These are phyloP conservation scores for Hydropsyche betteni DNA, from an alignment of 2,888 invertebrate genomes.

Conservation along the genomic window DNA sequence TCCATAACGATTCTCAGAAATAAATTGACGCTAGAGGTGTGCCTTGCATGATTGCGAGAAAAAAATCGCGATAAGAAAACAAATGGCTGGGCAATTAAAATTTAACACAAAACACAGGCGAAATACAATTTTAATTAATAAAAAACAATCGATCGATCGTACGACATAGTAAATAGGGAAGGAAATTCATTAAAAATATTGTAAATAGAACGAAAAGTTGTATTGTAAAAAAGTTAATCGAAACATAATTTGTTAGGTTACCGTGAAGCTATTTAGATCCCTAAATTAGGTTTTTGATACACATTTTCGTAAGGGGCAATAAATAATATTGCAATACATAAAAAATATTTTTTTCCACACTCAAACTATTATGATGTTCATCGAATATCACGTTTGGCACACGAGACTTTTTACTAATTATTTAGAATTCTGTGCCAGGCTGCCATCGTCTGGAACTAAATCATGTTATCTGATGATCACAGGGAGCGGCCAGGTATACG, in stretches of 20 bases:
- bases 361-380: not conserved
- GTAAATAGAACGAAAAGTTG: not conserved
- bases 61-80: constrained; percentile 3
- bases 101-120: not conserved
- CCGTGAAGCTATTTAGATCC: constrained; percentile 45
- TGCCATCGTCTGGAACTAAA: constrained; percentile 30
- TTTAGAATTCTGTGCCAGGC: constrained; percentile 25
- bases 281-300: constrained; percentile 8
- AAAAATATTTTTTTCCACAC: not conserved
- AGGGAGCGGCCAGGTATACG: constrained; percentile 46
- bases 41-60: constrained; percentile 7
- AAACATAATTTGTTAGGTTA: constrained; percentile 44
- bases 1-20: constrained; percentile 35
- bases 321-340: not conserved
- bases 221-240: constrained; percentile 39
- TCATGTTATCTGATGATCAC: constrained; percentile 43
- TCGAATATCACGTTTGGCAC: constrained; percentile 10
- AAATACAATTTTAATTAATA: not conserved
- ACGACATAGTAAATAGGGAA: not conserved
- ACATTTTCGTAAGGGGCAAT: not conserved
- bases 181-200: not conserved
- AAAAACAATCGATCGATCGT: not conserved
- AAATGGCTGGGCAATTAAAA: not conserved
- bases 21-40: constrained; percentile 28
- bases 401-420: constrained; percentile 30